Evolutionary conservation across 2,888 invertebrate species (phyloP), one percentile per base, ranked within the genome.

Genomic region (Bedellia somnulentella): DNA sequence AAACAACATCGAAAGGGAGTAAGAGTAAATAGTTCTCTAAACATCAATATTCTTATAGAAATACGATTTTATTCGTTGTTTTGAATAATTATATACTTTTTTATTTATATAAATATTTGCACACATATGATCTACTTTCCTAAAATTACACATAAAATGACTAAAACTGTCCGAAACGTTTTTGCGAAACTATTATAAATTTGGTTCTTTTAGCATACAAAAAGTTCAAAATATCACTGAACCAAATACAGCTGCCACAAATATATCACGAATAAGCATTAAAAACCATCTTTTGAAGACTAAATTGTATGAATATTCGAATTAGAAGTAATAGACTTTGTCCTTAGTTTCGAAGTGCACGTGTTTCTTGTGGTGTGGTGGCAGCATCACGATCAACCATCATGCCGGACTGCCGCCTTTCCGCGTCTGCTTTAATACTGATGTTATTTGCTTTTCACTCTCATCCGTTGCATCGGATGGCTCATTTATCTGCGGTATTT

Each of bases 311-410:
- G 11, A 15, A 30, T 11, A 13, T 13, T 15, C 24, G n/a, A 33
- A 12, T 56, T 37, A 71, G 44, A 75, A 70, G 42, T 76, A 77
- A 38, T 71, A 64, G 38, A 77, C 49, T 41, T 62, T 55, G 46
- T 75, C 73, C 33, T 52, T 57, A 31, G 57, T 46, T 47, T 71
- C 66, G 37, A 77, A 77, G 42, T 75, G 76, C 42, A 77, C 77
- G 51, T 70, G 73, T 55, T 76, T 77, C 37, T 58, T 57, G 44
- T 51, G 55, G 47, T 55, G 58, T 47, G 55, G 41, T 18, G 66
- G 66, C 47, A 70, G 57, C 54, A 67, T 60, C 39, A 62, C 64
- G 39, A 60, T 52, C 47, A 63, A 63, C 73, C 67, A 71, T 75
- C 73, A 73, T 52, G 64, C 53, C 33, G 55, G 45, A 33, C 39